Percentiles rank a stretch among this genome's conserved stretches.
These are phyloP conservation scores for Sarcophilus harrisii DNA, from an alignment of 2,797 vertebrate genomes.

Conservation along the genomic window DNA sequence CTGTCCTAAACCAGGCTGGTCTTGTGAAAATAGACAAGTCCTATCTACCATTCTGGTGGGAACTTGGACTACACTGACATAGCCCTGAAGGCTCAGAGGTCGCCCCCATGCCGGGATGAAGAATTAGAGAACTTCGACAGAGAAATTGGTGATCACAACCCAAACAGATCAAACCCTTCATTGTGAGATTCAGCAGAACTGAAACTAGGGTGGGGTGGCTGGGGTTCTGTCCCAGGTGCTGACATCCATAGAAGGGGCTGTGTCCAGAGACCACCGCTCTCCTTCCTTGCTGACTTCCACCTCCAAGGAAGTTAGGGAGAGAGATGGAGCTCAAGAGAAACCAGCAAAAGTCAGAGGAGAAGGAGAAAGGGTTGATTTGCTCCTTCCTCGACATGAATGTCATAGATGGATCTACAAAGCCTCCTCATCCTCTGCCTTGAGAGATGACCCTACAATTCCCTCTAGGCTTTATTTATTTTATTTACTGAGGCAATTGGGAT, in stretches of 20 bases:
- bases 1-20: neutral
- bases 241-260: neutral
- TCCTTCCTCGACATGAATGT: neutral
- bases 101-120: neutral
- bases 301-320: neutral
- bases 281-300: fast-evolving
- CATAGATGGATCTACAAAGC: neutral
- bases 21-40: neutral
- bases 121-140: neutral
- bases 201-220: neutral
- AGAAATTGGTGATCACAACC: neutral
- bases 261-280: neutral
- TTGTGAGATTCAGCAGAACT: neutral
- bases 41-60: neutral
- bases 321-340: neutral
- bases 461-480: neutral
- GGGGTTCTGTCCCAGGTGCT: neutral
- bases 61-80: neutral
- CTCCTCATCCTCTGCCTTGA: neutral
- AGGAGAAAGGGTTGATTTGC: neutral
- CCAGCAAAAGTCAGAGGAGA: neutral
- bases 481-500: too few species aligned
- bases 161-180: neutral
- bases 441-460: neutral
- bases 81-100: neutral